A percentile compares a stretch with the other conserved stretches of the same genome.
phyloP scores from a whole-genome alignment of 1,140 invertebrate genomes.

The Cotesia chilonis region DNA sequence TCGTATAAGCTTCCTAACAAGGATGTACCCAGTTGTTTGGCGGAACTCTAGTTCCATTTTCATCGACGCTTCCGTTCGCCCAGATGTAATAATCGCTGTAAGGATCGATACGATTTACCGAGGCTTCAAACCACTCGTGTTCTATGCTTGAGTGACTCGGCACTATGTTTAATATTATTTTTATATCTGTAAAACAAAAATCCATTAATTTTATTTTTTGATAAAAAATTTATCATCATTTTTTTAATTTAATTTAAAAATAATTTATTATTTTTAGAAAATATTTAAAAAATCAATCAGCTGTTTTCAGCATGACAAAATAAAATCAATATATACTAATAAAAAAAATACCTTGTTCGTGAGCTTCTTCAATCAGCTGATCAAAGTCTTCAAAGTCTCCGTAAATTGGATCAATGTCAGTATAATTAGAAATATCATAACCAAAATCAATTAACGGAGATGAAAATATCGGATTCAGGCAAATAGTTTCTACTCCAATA shows the following conservation, averaged over 20 bases:
- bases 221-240: too few relatives aligned
- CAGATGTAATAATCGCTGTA: slow-evolving; percentile 79
- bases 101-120: slow-evolving; percentile 66
- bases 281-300: too few relatives aligned
- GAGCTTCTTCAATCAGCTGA: slow-evolving; percentile 52
- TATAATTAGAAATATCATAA: slow-evolving; percentile 67
- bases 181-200: slow-evolving; percentile 35
- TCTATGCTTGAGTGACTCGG: slow-evolving; percentile 79
- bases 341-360: slow-evolving; percentile 47
- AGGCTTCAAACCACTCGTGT: slow-evolving; percentile 76
- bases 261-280: too few relatives aligned
- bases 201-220: background rate
- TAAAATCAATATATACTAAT: background rate
- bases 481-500: slow-evolving; percentile 66
- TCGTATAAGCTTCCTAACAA: background rate
- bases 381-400: slow-evolving; percentile 68
- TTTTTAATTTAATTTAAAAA: background rate
- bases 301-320: too few relatives aligned
- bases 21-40: slow-evolving; percentile 56
- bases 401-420: slow-evolving; percentile 63
- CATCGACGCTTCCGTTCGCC: slow-evolving; percentile 61
- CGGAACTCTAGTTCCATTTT: slow-evolving; percentile 38
- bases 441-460: slow-evolving; percentile 66
- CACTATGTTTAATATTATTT: slow-evolving; percentile 74
- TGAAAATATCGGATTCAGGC: slow-evolving; percentile 67